Evolutionary conservation across 2,888 invertebrate genomes (phyloP).

Genomic region (Callyntrura sp.): DNA sequence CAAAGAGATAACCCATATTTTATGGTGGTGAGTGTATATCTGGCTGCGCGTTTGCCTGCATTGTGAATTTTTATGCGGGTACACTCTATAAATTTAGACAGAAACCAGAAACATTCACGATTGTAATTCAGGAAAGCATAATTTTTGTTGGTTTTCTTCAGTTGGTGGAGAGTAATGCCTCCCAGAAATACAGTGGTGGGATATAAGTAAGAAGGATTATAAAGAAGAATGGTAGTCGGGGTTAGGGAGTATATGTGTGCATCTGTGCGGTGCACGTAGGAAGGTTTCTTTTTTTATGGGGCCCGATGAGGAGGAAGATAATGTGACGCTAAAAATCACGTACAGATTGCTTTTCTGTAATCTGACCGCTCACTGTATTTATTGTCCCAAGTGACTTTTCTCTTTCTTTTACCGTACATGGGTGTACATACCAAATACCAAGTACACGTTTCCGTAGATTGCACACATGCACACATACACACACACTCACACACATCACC

Average conservation of each 20-base stretch:
- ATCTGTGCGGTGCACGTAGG: too few relatives aligned
- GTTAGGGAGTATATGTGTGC: too few relatives aligned
- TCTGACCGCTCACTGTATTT: constrained; percentile 58
- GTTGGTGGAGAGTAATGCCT: too few relatives aligned
- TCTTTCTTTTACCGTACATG: background rate
- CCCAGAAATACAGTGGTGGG: constrained; percentile 22
- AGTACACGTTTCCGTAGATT: too few relatives aligned
- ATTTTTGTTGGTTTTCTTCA: constrained; percentile 36
- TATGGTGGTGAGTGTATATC: constrained; percentile 8
- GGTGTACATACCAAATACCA: too few relatives aligned
- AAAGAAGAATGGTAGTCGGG: too few relatives aligned
- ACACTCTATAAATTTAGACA: constrained; percentile 1
- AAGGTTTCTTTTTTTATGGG: background rate
- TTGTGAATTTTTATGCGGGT: background rate
- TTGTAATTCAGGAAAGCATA: constrained; percentile 35
- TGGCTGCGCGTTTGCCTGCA: background rate
- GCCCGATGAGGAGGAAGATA: background rate
- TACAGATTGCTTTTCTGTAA: constrained; percentile 57
- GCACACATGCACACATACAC: too few relatives aligned
- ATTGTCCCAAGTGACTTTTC: constrained; percentile 43
- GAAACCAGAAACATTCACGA: constrained; percentile 15
- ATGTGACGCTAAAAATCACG: constrained; percentile 61
- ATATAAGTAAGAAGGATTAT: too few relatives aligned
- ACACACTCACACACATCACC: too few relatives aligned
- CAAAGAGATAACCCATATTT: constrained; percentile 33